Percentiles rank a stretch among this genome's conserved stretches.
Conservation (phyloP, 2,113 vertebrate genomes). For the Parus major region DNA sequence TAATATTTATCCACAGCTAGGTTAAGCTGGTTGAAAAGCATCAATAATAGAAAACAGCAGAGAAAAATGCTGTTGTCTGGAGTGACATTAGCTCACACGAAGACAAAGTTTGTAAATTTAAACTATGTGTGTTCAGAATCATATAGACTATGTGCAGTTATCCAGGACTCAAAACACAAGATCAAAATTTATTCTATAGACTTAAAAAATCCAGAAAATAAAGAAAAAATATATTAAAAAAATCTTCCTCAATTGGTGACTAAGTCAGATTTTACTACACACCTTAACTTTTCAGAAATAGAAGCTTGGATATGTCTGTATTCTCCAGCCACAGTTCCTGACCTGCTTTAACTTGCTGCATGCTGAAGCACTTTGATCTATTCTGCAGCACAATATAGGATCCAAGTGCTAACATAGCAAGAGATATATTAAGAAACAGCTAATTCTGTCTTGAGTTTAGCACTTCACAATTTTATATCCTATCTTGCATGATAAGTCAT, state of each 20-base stretch:
- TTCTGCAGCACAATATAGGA: not conserved
- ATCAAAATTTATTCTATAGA: not conserved
- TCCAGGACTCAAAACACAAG: not conserved
- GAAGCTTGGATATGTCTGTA: not conserved
- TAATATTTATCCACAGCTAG: not conserved
- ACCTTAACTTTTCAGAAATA: not conserved
- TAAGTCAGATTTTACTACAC: not conserved
- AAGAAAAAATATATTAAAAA: not conserved
- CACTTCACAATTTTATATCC: not conserved
- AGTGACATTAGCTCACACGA: not conserved
- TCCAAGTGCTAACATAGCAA: not conserved
- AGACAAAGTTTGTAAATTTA: not conserved
- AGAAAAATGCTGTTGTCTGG: not conserved
- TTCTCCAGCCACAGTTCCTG: not conserved
- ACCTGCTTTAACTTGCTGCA: slow-evolving; percentile 23
- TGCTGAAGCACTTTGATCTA: not conserved
- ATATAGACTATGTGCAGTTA: not conserved
- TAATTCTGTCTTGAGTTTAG: not conserved
- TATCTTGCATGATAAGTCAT: not conserved
- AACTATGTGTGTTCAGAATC: not conserved
- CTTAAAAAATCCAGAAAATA: not conserved
- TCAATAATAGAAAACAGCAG: not conserved
- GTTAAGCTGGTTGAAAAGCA: not conserved
- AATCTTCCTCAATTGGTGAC: not conserved
- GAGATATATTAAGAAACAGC: not conserved